These are phyloP conservation scores for Brienomyrus longianalis DNA, from an alignment of 2,113 vertebrate species.

Conservation along the genomic window DNA sequence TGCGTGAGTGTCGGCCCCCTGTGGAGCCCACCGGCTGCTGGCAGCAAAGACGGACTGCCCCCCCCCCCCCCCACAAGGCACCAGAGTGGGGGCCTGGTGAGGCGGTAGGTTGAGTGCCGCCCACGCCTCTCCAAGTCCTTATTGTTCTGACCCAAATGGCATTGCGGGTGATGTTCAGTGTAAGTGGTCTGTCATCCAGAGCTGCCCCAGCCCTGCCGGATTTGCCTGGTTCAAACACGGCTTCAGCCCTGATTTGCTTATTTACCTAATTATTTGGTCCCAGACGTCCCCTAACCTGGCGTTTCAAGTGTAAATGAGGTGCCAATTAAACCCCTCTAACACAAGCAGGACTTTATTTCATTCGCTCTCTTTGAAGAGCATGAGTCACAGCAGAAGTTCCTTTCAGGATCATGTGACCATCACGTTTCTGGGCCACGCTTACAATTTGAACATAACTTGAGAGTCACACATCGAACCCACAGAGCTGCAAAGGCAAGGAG, in stretches of 20 bases:
- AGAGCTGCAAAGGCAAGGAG: not conserved
- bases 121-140: not conserved
- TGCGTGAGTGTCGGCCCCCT: not conserved
- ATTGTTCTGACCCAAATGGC: not conserved
- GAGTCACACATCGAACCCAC: not conserved
- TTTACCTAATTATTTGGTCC: not conserved
- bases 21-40: not conserved
- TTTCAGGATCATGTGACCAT: not conserved
- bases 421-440: not conserved
- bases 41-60: not conserved
- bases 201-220: not conserved
- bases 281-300: not conserved
- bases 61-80: not conserved
- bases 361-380: not conserved
- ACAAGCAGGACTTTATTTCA: not conserved
- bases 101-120: no score
- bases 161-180: not conserved
- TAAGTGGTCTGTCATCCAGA: not conserved
- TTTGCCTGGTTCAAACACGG: not conserved
- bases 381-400: not conserved
- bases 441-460: not conserved
- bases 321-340: not conserved
- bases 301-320: not conserved
- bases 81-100: not conserved
- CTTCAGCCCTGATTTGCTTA: not conserved